Percentiles rank a stretch among this genome's conserved stretches.
Conservation (phyloP, 2,888 invertebrate genomes). For the Heliconius ismenius region DNA sequence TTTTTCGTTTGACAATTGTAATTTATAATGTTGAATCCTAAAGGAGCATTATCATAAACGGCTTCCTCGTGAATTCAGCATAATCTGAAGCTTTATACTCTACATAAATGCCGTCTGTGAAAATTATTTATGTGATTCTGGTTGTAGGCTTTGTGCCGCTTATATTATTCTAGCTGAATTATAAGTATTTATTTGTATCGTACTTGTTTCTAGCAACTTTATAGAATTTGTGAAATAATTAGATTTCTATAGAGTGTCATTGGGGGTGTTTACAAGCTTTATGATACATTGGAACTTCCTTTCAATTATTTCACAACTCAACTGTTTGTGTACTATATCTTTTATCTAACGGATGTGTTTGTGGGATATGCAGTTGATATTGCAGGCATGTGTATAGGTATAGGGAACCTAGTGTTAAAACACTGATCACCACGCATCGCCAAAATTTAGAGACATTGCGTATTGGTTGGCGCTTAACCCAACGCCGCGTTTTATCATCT, state of each 20-base stretch:
- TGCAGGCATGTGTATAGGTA: too few species aligned
- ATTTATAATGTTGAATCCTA: conserved; percentile 52
- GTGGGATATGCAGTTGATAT: too few species aligned
- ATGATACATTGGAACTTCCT: not conserved
- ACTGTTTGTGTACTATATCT: not conserved
- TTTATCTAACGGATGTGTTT: too few species aligned
- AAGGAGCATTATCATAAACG: conserved; percentile 52
- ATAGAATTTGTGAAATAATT: not conserved
- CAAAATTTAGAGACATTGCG: too few species aligned
- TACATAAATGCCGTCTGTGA: conserved; percentile 26
- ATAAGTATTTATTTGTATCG: conserved; percentile 5
- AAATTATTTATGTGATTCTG: conserved; percentile 28
- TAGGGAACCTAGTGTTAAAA: not conserved
- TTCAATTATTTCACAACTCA: not conserved
- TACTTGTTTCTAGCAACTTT: not conserved
- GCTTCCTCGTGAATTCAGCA: conserved; percentile 47
- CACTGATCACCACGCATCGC: too few species aligned
- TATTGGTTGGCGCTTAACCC: not conserved
- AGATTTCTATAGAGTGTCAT: not conserved
- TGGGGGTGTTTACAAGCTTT: not conserved
- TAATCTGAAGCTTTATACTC: conserved; percentile 40
- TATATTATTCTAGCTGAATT: conserved; percentile 3
- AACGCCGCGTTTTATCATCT: not conserved
- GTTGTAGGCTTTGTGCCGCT: conserved; percentile 16
- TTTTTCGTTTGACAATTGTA: conserved; percentile 51